Evolutionary conservation across 2,888 invertebrate genomes (phyloP), one percentile per base, ranked within the genome.

Genomic region (Lysandra bellargus): DNA sequence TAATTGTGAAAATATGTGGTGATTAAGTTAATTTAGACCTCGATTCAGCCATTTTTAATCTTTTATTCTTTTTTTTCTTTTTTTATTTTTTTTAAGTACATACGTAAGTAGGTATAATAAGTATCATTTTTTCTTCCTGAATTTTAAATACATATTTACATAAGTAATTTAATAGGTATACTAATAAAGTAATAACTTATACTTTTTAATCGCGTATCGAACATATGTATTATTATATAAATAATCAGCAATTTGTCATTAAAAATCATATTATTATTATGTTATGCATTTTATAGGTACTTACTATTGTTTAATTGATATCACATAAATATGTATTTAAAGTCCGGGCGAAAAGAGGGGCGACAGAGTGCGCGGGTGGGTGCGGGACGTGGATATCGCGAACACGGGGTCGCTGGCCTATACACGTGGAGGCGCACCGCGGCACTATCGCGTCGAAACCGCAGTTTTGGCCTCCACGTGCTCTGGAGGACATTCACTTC

Each of bases 341-440:
- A 57, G n/a, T 57, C 57, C 76, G 76, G 76, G 57, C 76, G 76
- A 76, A 76, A 76, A 76, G 53, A 76, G 76, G 76, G 76, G 76
- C 76, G 76, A 76, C 57, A 30, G 57, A 76, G 76, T 83, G 83
- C 81, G 86, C 83, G 86, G 84, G 83, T 57, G 85, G 85, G 78
- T 83, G 60, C 85, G 84, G 85, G 83, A 87, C 82, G 84, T 83
- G 86, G 83, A 84, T 83, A 84, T 86, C 53, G 76, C 76, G 76
- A 76, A 76, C 76, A 76, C 76, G 76, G 76, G 76, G 76, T 76
- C 76, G 76, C 76, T 76, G 76, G 57, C 76, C 76, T 76, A 84
- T 87, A 88, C 93, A 95, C 95, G 94, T 92, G 92, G 95, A 95
- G 96, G 95, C 95, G 88, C 88, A 95, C 95, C 90, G 90, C 88